Base-by-base conservation (phyloP, 2,888 invertebrate genomes). In the Venustoraphidia nigricollis region DNA sequence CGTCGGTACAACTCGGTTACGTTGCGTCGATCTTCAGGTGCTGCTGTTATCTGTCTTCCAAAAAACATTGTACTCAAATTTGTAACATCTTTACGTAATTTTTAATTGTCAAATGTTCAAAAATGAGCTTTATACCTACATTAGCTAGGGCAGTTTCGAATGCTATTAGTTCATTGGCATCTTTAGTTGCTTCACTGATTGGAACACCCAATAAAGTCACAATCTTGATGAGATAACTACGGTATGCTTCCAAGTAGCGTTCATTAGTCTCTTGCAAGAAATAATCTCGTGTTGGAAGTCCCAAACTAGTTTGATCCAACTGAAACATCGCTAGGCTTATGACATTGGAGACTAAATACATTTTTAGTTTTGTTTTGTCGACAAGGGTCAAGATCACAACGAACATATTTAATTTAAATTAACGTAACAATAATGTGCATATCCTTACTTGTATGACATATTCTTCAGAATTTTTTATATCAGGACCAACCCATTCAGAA, bases 381-480 rank as follows among this genome's bases (percentile, higher is more conserved):
- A 9, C 11, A 5, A 8, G 5, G 4, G 11, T 14, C 11, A 39
- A 39, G 10, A 39, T 8, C 3, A 27, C 6, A 5, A 27, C 27
- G 5, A 6, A 27, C 27, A 6, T 6, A 27, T 6, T 6, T n/a
- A n/a, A n/a, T n/a, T n/a, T n/a, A n/a, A n/a, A n/a, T n/a, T n/a
- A n/a, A n/a, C n/a, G n/a, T n/a, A n/a, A n/a, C n/a, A n/a, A n/a
- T n/a, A n/a, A n/a, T n/a, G n/a, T n/a, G n/a, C 38, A 37, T 11
- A 34, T 41, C 51, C 54, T 58, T 61, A 79, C 81, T 69, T 83
- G 79, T 48, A 95, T 84, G 8, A 94, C 81, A 65, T 92, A 89
- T 59, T 85, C 81, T 58, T 89, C 83, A 8, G 94, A 92, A 65
- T 94, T 89, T 62, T 90, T 90, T 49, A 94, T 90, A 62, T 96